These are phyloP conservation scores for Ailurus styani DNA, from an alignment of 2,113 vertebrate genomes.

Conservation along the genomic window DNA sequence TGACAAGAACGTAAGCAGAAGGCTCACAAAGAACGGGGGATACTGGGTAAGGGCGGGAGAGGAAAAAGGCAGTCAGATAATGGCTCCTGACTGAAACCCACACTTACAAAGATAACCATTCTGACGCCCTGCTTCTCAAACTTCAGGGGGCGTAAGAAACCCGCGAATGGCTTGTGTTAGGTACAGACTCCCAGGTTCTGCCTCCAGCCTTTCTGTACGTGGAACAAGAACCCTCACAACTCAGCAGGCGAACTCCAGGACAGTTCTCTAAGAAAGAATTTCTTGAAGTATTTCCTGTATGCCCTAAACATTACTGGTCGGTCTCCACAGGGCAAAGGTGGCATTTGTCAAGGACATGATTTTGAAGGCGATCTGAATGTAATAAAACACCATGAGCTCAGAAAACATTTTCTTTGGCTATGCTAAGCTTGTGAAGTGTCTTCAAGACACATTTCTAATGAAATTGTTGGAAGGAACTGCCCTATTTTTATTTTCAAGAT, in stretches of 20 bases:
- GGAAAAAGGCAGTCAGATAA: neutral
- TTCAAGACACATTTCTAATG: conserved; percentile 16
- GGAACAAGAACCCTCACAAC: neutral
- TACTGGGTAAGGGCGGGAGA: neutral
- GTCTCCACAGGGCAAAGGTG: neutral
- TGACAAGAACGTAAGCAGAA: neutral
- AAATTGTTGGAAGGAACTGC: neutral
- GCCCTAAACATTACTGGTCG: neutral
- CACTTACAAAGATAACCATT: neutral
- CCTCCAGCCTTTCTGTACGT: neutral
- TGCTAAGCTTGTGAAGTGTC: neutral
- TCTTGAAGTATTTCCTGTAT: neutral
- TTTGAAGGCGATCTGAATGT: neutral
- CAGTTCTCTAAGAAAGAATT: neutral
- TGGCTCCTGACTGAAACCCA: neutral
- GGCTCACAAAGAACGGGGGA: neutral
- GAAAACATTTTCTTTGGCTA: conserved; percentile 1
- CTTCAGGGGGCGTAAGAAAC: neutral
- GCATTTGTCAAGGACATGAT: neutral
- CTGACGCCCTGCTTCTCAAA: neutral
- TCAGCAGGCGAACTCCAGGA: neutral
- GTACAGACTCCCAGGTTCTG: neutral
- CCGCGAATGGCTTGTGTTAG: neutral
- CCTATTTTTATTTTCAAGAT: neutral
- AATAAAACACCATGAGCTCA: neutral